Evolutionary conservation across 2,797 vertebrate species (phyloP).

Genomic region (Telmatherina bonti): DNA sequence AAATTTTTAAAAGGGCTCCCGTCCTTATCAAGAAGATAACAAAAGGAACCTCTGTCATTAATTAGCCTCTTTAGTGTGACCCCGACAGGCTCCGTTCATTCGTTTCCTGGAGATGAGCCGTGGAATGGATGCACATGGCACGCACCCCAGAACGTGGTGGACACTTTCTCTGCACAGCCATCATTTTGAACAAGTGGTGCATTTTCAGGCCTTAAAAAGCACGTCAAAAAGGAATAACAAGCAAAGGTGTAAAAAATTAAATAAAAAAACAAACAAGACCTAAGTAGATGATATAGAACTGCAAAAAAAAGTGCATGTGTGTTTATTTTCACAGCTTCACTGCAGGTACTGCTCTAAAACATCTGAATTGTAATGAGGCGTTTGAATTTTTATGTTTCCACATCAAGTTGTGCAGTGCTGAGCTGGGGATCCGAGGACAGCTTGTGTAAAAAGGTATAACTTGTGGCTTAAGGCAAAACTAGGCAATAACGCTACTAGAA

Average conservation of each 20-base stretch:
- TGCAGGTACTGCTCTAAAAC: background rate
- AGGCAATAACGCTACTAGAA: conserved; percentile 59
- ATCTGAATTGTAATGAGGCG: background rate
- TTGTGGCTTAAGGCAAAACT: conserved; percentile 60
- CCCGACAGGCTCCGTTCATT: conserved; percentile 60
- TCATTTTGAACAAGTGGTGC: conserved; percentile 50
- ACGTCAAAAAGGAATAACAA: conserved; percentile 26
- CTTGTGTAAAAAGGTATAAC: conserved; percentile 30
- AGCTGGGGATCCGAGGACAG: conserved; percentile 40
- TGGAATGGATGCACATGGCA: conserved; percentile 66
- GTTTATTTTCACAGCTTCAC: conserved; percentile 6
- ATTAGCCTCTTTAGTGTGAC: conserved; percentile 56
- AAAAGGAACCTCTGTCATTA: conserved; percentile 61
- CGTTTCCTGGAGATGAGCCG: conserved; percentile 68
- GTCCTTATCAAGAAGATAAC: conserved; percentile 53
- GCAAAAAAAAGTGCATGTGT: conserved; percentile 7
- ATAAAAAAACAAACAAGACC: too few species aligned
- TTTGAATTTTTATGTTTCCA: conserved; percentile 16
- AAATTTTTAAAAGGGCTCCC: conserved; percentile 41
- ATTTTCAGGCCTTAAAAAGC: conserved; percentile 44
- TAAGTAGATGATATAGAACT: conserved; percentile 8
- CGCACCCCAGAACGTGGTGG: conserved; percentile 58
- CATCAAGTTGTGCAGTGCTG: conserved; percentile 2
- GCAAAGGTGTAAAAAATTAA: too few species aligned
- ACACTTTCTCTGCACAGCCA: conserved; percentile 44